Conservation (phyloP, 2,113 vertebrate species). For the Epinephelus moara region DNA sequence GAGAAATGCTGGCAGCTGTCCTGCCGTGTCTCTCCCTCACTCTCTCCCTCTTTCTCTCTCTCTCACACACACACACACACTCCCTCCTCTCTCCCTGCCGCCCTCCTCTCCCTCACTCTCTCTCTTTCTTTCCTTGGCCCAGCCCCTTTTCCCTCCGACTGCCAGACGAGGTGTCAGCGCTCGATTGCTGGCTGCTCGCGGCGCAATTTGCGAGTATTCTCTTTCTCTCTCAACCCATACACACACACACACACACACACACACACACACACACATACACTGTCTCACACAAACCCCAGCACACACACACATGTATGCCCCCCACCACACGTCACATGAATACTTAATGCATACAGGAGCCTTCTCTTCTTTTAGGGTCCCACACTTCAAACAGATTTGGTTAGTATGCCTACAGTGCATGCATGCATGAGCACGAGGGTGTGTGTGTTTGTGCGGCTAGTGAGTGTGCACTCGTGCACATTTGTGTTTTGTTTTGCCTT, state of each 20-base stretch:
- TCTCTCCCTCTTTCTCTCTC: conserved; percentile 21
- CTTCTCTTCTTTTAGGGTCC: conserved; percentile 85
- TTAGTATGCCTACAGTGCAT: conserved; percentile 84
- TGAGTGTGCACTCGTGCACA: conserved; percentile 40
- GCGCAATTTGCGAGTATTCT: conserved; percentile 76
- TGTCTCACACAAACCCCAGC: conserved; percentile 16
- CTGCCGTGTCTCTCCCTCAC: conserved; percentile 69
- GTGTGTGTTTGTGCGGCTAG: conserved; percentile 20
- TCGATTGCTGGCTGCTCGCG: conserved; percentile 82
- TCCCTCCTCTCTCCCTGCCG: conserved; percentile 61
- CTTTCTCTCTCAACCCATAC: conserved; percentile 51
- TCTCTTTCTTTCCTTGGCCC: conserved; percentile 74
- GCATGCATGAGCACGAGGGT: conserved; percentile 56
- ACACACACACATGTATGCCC: conserved; percentile 63
- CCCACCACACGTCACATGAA: conserved; percentile 84
- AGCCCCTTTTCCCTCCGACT: conserved; percentile 84
- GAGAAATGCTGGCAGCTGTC: conserved; percentile 86
- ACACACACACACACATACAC: conserved; percentile 48
- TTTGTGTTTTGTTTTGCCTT: conserved; percentile 67
- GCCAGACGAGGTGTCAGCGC: conserved; percentile 86
- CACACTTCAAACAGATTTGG: conserved; percentile 88
- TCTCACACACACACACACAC: conserved; percentile 15
- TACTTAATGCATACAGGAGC: conserved; percentile 86
- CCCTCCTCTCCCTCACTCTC: conserved; percentile 50
- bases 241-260: conserved; percentile 7